Evolutionary conservation across 1,140 invertebrate genomes (phyloP), one percentile per base, ranked within the genome.

Genomic region (Ruditapes philippinarum): DNA sequence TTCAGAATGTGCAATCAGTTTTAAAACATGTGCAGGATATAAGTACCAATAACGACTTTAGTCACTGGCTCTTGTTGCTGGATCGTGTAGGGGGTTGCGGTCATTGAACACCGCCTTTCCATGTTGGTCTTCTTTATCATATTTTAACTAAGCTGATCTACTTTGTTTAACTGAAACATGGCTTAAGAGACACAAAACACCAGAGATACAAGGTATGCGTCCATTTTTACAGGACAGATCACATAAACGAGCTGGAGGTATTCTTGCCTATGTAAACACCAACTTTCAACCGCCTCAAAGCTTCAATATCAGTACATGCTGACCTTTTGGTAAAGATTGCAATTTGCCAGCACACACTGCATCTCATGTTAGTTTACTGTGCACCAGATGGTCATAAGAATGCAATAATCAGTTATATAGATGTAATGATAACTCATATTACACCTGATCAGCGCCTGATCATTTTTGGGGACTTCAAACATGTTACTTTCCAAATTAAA

Each of bases 91-190:
- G n/a, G n/a, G n/a, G n/a, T n/a, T n/a, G n/a, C n/a, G n/a, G n/a
- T n/a, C n/a, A n/a, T n/a, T n/a, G n/a, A n/a, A n/a, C n/a, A n/a
- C n/a, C n/a, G n/a, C n/a, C n/a, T n/a, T n/a, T n/a, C n/a, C n/a
- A n/a, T n/a, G n/a, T n/a, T n/a, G n/a, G n/a, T n/a, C n/a, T n/a
- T n/a, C n/a, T n/a, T n/a, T n/a, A n/a, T n/a, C n/a, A n/a, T n/a
- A n/a, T n/a, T n/a, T n/a, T n/a, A n/a, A n/a, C n/a, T n/a, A n/a
- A n/a, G 74, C 74, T 25, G 40, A 78, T 49, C 5, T 78, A 28
- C 31, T 78, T 11, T 78, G 74, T 49, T 78, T 78, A 19, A 78
- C 74, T 22, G 79, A 81, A 60, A 81, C 79, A 33, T 81, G 79
- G 79, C 51, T 73, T 17, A 73, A 73, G 28, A 19, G 38, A 12